Percentiles rank a stretch among this genome's conserved stretches.
Evolutionary conservation across 2,888 invertebrate species (phyloP).

Genomic region (Nomada lathburiana): DNA sequence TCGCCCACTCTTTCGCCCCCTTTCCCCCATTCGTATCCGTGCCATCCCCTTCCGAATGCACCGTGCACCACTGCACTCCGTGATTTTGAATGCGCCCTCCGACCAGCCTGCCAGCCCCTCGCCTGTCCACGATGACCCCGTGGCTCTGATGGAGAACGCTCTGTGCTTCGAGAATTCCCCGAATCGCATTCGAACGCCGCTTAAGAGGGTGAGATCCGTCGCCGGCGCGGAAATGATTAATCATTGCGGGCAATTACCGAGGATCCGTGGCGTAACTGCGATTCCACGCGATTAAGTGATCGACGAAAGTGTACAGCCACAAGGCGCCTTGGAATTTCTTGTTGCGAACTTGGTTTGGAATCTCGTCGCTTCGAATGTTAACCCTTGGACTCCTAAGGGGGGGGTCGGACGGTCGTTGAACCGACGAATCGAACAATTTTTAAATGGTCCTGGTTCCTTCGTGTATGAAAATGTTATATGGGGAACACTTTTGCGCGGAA

Average conservation of each 20-base stretch:
- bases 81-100: conserved; percentile 33
- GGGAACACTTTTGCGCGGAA: too few species aligned
- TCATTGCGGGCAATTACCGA: conserved; percentile 34
- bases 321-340: too few species aligned
- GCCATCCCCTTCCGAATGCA: conserved; percentile 23
- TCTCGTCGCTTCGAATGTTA: too few species aligned
- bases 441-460: too few species aligned
- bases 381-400: too few species aligned
- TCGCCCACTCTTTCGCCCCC: neutral
- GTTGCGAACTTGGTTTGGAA: too few species aligned
- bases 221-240: conserved; percentile 39
- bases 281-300: conserved; percentile 28
- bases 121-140: conserved; percentile 38
- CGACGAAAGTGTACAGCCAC: conserved; percentile 1
- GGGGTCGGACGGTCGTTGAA: too few species aligned
- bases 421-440: too few species aligned
- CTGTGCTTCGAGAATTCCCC: conserved; percentile 8
- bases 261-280: neutral
- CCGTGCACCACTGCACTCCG: conserved; percentile 24
- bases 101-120: conserved; percentile 1
- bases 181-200: conserved; percentile 14
- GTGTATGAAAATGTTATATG: too few species aligned
- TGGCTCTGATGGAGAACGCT: conserved; percentile 27
- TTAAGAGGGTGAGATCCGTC: conserved; percentile 25
- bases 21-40: neutral